These are phyloP conservation scores for Lepidurus couesii DNA, from an alignment of 1,140 invertebrate species.

Conservation along the genomic window DNA sequence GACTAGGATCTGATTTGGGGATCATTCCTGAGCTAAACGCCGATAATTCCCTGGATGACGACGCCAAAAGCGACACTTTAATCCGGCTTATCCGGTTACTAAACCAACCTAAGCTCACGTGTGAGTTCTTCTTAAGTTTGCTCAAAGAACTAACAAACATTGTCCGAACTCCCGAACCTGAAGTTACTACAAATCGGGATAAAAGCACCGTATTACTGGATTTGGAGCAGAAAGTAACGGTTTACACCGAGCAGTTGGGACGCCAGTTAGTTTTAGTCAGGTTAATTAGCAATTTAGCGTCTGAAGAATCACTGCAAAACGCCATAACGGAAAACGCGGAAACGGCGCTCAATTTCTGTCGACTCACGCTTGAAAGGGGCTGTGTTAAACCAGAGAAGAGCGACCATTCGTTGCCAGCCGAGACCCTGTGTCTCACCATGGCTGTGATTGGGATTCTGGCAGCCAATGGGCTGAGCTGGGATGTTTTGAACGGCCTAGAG, in stretches of 20 bases:
- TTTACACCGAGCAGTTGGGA: not conserved
- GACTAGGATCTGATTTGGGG: not conserved
- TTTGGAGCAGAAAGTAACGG: not conserved
- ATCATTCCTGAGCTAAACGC: not conserved
- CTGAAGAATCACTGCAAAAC: not conserved
- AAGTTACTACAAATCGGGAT: not conserved
- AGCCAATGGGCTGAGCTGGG: slow-evolving; percentile 18
- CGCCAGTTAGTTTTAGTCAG: not conserved
- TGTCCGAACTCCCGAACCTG: not conserved
- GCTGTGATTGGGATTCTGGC: not conserved
- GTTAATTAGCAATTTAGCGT: not conserved
- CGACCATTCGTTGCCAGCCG: not conserved
- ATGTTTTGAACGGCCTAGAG: not conserved
- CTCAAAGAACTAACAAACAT: not conserved
- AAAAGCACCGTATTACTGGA: not conserved
- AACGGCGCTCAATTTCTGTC: not conserved
- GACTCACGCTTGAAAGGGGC: not conserved
- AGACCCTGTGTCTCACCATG: not conserved
- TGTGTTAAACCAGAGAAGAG: not conserved
- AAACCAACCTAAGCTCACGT: not conserved
- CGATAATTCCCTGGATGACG: not conserved
- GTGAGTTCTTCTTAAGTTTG: slow-evolving; percentile 23
- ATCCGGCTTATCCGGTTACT: not conserved
- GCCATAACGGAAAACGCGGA: not conserved
- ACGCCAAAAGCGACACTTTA: slow-evolving; percentile 23